phyloP scores from a whole-genome alignment of 2,797 vertebrate species.

The Thaleichthys pacificus region DNA sequence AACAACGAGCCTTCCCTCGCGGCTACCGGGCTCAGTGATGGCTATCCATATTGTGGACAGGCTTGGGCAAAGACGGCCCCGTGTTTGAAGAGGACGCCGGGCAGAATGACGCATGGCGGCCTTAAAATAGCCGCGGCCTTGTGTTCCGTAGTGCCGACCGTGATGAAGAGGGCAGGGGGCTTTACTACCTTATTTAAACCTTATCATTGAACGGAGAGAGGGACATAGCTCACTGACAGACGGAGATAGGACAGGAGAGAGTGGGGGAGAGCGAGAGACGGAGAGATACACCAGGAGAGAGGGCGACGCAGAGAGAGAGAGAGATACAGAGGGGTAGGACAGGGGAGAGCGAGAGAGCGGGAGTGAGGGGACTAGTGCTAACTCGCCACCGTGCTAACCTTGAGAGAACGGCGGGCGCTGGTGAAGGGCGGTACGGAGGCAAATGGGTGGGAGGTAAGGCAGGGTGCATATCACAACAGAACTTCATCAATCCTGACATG shows the following conservation, averaged over 20 bases:
- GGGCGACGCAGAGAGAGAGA: neutral
- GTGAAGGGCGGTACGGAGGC: too few species aligned
- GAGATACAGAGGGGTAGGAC: neutral
- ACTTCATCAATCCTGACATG: too few species aligned
- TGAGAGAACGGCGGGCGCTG: too few species aligned
- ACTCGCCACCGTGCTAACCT: too few species aligned
- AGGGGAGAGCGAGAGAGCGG: neutral
- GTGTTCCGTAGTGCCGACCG: slow-evolving; percentile 25
- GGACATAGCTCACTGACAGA: slow-evolving; percentile 45
- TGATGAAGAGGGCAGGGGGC: slow-evolving; percentile 37
- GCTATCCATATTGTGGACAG: slow-evolving; percentile 52
- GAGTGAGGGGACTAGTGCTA: neutral
- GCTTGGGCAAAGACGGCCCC: slow-evolving; percentile 45
- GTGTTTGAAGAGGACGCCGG: slow-evolving; percentile 40
- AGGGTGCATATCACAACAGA: too few species aligned
- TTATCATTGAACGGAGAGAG: slow-evolving; percentile 51
- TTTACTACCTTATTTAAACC: slow-evolving; percentile 43
- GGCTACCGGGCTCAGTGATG: slow-evolving; percentile 37
- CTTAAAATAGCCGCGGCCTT: slow-evolving; percentile 46
- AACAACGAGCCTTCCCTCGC: slow-evolving; percentile 5
- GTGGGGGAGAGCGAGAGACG: slow-evolving; percentile 8
- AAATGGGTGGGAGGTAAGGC: too few species aligned
- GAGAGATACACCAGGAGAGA: neutral
- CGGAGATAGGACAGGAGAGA: slow-evolving; percentile 1
- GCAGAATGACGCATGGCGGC: slow-evolving; percentile 59